Conservation (phyloP, 2,888 invertebrate species). For the Tipula helvola region DNA sequence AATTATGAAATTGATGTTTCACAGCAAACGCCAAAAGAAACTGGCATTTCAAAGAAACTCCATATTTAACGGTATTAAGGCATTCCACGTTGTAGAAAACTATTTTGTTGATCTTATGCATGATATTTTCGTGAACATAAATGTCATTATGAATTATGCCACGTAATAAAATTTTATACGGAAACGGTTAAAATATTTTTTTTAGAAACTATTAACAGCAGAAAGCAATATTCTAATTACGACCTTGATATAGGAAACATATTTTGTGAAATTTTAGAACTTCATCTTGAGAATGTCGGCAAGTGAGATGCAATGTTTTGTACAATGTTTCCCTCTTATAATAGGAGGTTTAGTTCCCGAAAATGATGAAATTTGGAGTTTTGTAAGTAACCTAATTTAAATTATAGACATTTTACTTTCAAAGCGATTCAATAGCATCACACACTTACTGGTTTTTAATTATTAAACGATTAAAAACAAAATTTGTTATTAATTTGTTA, state of each 20-base stretch:
- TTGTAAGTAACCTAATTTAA: no score
- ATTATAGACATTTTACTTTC: no score
- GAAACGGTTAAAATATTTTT: background rate
- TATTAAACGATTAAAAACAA: background rate
- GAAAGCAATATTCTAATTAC: conserved; percentile 9
- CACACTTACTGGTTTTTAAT: background rate
- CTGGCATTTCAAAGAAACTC: background rate
- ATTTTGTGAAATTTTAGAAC: conserved; percentile 7
- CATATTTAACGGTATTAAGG: background rate
- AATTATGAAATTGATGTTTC: background rate
- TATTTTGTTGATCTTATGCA: no score
- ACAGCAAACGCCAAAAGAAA: background rate
- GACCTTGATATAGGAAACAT: background rate
- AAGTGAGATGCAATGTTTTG: no score
- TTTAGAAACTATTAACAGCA: conserved; percentile 4
- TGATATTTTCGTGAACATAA: no score
- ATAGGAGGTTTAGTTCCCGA: no score
- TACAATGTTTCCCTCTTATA: no score
- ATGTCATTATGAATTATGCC: no score
- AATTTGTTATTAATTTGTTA: no score
- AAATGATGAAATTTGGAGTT: no score
- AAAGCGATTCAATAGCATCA: background rate
- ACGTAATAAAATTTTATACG: no score
- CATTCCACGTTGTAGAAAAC: background rate
- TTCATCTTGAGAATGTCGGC: conserved; percentile 17